A percentile compares a stretch with the other conserved stretches of the same genome.
Conservation (phyloP, 2,888 invertebrate genomes). For the Lymantria dispar region DNA sequence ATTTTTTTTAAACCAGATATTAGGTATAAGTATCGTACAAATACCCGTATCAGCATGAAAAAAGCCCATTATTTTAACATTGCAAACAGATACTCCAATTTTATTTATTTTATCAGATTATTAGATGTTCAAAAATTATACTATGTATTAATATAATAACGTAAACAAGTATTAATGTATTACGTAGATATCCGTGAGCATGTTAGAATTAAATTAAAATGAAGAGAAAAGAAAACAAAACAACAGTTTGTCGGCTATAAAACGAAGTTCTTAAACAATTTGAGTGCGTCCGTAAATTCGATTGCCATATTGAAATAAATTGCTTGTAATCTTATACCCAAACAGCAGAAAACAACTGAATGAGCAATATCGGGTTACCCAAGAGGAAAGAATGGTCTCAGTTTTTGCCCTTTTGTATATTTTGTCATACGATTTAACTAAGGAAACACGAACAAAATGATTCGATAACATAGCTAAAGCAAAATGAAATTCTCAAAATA, state of each 20-base stretch:
- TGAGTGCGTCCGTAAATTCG: slow-evolving; percentile 68
- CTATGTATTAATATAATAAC: background rate
- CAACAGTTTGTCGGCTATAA: slow-evolving; percentile 53
- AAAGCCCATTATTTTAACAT: too few species aligned
- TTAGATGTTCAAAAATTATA: too few species aligned
- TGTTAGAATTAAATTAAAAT: slow-evolving; percentile 2
- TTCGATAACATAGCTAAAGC: slow-evolving; percentile 27
- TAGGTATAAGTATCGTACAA: too few species aligned
- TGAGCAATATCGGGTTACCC: slow-evolving; percentile 76
- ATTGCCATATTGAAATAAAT: slow-evolving; percentile 79
- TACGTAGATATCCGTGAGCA: background rate
- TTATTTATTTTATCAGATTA: too few species aligned
- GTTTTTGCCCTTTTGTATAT: slow-evolving; percentile 60
- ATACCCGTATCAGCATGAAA: too few species aligned
- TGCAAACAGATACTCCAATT: too few species aligned
- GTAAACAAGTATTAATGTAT: background rate
- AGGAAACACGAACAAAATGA: slow-evolving; percentile 29
- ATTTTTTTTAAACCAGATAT: too few species aligned
- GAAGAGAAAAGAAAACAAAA: slow-evolving; percentile 43
- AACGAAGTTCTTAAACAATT: slow-evolving; percentile 57
- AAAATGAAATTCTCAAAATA: slow-evolving; percentile 28
- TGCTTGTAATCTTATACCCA: slow-evolving; percentile 81
- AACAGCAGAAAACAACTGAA: slow-evolving; percentile 79
- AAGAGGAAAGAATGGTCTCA: slow-evolving; percentile 61
- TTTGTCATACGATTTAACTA: slow-evolving; percentile 54